Conservation (phyloP, 2,888 invertebrate species). For the Leptinotarsa tumamoca region DNA sequence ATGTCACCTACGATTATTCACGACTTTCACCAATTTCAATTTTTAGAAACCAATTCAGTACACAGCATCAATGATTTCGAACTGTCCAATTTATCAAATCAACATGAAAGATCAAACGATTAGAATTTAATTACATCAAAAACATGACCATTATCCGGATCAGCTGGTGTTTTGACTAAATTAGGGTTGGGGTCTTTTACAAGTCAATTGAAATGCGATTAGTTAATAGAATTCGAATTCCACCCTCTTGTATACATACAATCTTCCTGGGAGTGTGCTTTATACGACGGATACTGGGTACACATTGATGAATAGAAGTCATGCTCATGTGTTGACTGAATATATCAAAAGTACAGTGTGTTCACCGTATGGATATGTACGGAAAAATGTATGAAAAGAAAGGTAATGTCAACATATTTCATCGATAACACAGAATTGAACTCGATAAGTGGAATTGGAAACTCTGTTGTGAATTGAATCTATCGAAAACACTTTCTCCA, state of each 20-base stretch:
- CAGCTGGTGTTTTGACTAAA: constrained; percentile 49
- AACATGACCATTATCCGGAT: constrained; percentile 43
- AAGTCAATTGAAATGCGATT: constrained; percentile 54
- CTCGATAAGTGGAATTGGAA: no score
- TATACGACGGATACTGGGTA: neutral
- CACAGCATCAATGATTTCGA: neutral
- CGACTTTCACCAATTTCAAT: no score
- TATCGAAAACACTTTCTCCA: no score
- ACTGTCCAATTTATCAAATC: constrained; percentile 30
- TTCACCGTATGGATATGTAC: neutral
- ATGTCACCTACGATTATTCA: no score
- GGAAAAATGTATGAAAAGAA: neutral
- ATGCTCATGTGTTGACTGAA: neutral
- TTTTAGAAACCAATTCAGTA: no score
- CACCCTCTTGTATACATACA: constrained; percentile 31
- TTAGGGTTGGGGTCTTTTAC: constrained; percentile 51
- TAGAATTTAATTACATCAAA: constrained; percentile 41
- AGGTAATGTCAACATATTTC: neutral
- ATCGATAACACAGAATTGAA: no score
- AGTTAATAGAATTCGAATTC: constrained; percentile 52
- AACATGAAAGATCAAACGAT: constrained; percentile 41
- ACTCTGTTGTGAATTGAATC: no score
- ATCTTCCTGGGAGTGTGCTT: constrained; percentile 15
- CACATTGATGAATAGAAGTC: constrained; percentile 6
- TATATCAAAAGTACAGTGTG: neutral